A percentile compares a stretch with the other conserved stretches of the same genome.
Evolutionary conservation across 1,140 invertebrate genomes (phyloP).

Genomic region (Ditylenchus dipsaci): DNA sequence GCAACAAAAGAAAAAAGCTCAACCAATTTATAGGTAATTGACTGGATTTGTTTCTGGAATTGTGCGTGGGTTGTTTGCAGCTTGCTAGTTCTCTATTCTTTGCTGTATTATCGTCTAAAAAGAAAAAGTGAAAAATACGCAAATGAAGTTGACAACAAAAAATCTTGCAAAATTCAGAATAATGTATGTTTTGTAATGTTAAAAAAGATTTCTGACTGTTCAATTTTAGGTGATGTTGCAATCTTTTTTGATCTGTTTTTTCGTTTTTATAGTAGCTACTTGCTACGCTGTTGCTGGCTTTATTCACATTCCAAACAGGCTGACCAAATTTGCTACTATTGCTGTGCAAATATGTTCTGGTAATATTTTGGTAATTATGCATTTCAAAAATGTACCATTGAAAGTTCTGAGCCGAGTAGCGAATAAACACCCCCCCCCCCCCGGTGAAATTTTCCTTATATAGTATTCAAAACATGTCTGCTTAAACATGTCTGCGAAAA

Average conservation of each 20-base stretch:
- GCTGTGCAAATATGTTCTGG: background rate
- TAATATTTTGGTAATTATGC: too few relatives aligned
- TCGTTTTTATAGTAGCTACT: background rate
- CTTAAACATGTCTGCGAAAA: too few relatives aligned
- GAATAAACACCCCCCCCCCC: too few relatives aligned
- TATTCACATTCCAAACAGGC: background rate
- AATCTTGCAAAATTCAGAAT: background rate
- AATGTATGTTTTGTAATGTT: background rate
- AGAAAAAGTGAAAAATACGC: background rate
- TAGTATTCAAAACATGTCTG: too few relatives aligned
- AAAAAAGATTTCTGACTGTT: background rate
- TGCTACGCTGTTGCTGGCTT: background rate
- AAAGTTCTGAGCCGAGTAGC: too few relatives aligned
- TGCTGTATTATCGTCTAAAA: background rate
- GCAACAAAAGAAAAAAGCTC: too few relatives aligned
- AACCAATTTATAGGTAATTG: background rate
- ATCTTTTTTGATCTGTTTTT: background rate
- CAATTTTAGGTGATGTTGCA: background rate
- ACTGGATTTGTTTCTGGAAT: background rate
- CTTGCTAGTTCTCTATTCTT: background rate
- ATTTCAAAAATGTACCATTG: too few relatives aligned
- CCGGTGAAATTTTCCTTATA: too few relatives aligned
- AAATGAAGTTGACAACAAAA: background rate
- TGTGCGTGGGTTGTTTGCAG: background rate
- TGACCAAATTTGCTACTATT: background rate